Conservation (phyloP, 2,797 vertebrate species). For the Muscicapa striata region DNA sequence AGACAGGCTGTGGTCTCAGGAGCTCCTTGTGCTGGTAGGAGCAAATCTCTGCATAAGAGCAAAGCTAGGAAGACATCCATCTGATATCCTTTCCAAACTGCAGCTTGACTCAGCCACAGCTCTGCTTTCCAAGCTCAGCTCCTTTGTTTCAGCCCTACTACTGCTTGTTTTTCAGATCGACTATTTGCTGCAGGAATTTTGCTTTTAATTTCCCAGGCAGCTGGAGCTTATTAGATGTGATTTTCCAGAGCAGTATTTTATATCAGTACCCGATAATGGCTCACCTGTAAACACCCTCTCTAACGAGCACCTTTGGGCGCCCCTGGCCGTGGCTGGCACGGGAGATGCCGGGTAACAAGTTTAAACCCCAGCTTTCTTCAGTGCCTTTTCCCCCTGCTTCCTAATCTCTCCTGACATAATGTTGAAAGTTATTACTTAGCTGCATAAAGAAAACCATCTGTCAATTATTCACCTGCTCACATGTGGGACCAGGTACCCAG, state of each 20-base stretch:
- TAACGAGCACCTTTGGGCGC: constrained; percentile 34
- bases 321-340: neutral
- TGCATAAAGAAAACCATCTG: constrained; percentile 59
- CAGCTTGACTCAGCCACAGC: neutral
- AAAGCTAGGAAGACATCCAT: neutral
- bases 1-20: neutral
- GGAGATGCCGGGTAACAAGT: neutral
- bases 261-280: constrained; percentile 37
- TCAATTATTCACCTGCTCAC: constrained; percentile 59
- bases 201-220: constrained; percentile 38
- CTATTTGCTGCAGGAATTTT: constrained; percentile 30
- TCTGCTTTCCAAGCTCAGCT: neutral
- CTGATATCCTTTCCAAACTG: neutral
- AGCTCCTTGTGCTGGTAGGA: constrained; percentile 28
- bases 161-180: neutral
- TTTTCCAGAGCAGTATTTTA: constrained; percentile 47
- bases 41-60: neutral
- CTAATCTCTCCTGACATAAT: constrained; percentile 53
- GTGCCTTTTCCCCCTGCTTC: neutral
- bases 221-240: constrained; percentile 40
- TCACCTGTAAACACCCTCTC: constrained; percentile 63
- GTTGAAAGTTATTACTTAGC: constrained; percentile 67
- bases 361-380: constrained; percentile 6
- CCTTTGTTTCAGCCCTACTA: neutral
- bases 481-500: constrained; percentile 36